Conservation (phyloP, 2,888 invertebrate genomes). For the Chalcosyrphus nemorum region DNA sequence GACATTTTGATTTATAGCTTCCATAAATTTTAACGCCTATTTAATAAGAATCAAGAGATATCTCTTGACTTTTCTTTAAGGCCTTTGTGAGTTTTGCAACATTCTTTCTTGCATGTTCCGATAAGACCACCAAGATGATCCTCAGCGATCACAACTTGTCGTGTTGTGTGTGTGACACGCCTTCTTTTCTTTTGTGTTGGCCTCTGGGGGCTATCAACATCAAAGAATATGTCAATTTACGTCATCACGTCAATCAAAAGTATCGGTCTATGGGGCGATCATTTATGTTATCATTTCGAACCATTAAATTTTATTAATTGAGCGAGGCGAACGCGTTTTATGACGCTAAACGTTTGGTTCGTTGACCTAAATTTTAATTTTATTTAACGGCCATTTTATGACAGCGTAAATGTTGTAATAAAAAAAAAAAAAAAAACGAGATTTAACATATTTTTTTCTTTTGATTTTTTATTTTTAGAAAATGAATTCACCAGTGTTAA, state of each 20-base stretch:
- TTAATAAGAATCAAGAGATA: too few species aligned
- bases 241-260: constrained; percentile 62
- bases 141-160: too few species aligned
- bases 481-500: constrained; percentile 81
- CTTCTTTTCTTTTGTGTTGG: constrained; percentile 60
- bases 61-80: constrained; percentile 4
- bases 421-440: too few species aligned
- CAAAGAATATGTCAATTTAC: constrained; percentile 49
- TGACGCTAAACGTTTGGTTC: constrained; percentile 47
- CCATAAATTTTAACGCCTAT: background rate
- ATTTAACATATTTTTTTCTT: constrained; percentile 34
- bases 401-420: constrained; percentile 62
- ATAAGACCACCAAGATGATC: constrained; percentile 18
- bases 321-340: constrained; percentile 20
- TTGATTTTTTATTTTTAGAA: constrained; percentile 78
- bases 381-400: constrained; percentile 47
- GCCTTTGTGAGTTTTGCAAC: constrained; percentile 1
- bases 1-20: constrained; percentile 21
- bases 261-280: constrained; percentile 6
- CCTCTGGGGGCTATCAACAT: constrained; percentile 17
- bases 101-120: constrained; percentile 15
- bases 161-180: constrained; percentile 65
- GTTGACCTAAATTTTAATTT: constrained; percentile 58
- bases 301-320: constrained; percentile 54
- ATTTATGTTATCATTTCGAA: constrained; percentile 50